Evolutionary conservation across 2,113 vertebrate species (phyloP), one percentile per base, ranked within the genome.

Genomic region (Rhinichthys klamathensis): DNA sequence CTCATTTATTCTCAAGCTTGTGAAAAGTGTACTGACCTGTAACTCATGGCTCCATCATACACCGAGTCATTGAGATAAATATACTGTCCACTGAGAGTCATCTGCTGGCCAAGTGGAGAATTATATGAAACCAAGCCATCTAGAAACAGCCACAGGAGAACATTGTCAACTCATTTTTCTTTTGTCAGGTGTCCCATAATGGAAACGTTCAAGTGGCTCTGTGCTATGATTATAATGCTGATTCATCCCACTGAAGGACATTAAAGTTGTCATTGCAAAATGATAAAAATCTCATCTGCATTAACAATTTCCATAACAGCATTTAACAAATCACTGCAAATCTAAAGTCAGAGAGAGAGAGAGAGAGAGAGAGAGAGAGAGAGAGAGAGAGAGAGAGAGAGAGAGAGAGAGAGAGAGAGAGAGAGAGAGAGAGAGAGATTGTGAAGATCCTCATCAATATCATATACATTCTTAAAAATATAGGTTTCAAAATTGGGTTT

Each of bases 101-200:
- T 96, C 90, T 97, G 96, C 86, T 98, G 96, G 46, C 98, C 97
- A 0, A 93, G 94, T 0, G 98, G 97, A 0, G 95, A 95, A 0
- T 93, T 99, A 91, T 99, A 99, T 32, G 98, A 99, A 87, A 99
- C 98, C 75, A 99, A 89, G 44, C 98, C 98, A 15, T 99, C 98
- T 99, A 93, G 73, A 81, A 72, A 76, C 0, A 85, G 27, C 73
- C 81, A 88, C 54, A 54, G 13, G 51, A 56, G 44, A 74, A 63
- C 46, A 74, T 6, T 2, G 58, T 79, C 73, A 61, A 51, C 27
- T 25, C 30, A 21, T 21, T 27, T 12, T 38, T 23, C 46, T 27
- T 56, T 60, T 35, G 30, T 35, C 65, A 69, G 30, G 65, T 69
- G 30, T 23, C 67, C 8, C 10, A 10, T 11, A 38, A 5, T 70